Percentiles rank a stretch among this genome's conserved stretches.
phyloP scores from a whole-genome alignment of 2,113 vertebrate species.

The Smithornis capensis region DNA sequence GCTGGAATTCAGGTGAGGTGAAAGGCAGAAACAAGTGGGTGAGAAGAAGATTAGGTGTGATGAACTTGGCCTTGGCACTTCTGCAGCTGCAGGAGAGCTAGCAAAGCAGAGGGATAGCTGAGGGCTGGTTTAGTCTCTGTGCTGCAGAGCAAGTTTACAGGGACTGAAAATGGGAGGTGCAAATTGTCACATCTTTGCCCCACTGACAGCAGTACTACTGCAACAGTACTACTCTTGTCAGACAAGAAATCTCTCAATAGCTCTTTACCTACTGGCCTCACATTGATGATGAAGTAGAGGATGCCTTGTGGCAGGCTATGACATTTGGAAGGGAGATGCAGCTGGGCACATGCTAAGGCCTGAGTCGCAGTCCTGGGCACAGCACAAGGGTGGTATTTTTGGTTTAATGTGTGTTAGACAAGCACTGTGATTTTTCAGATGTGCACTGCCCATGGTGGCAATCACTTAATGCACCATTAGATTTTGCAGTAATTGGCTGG shows the following conservation, averaged over 20 bases:
- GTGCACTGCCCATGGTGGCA: background rate
- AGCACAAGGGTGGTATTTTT: background rate
- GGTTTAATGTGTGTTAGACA: background rate
- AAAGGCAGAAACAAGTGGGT: background rate
- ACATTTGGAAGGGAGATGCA: background rate
- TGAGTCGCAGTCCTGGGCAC: background rate
- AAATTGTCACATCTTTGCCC: background rate
- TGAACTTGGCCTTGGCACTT: background rate
- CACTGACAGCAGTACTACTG: fast-evolving
- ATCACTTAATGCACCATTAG: conserved; percentile 10
- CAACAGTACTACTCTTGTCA: background rate
- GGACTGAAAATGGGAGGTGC: background rate
- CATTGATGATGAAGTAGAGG: fast-evolving
- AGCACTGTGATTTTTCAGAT: conserved; percentile 15
- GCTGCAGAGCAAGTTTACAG: background rate
- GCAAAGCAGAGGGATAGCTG: background rate
- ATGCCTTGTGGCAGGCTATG: background rate
- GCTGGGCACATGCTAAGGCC: background rate
- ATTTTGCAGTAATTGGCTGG: conserved; percentile 43
- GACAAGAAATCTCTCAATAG: background rate
- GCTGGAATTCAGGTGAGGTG: fast-evolving
- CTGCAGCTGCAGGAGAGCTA: background rate
- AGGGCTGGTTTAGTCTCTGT: background rate
- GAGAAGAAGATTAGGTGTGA: background rate
- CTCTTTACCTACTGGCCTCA: fast-evolving